Base-by-base conservation (phyloP, 2,888 invertebrate species). In the Sminthurinus aureus region DNA sequence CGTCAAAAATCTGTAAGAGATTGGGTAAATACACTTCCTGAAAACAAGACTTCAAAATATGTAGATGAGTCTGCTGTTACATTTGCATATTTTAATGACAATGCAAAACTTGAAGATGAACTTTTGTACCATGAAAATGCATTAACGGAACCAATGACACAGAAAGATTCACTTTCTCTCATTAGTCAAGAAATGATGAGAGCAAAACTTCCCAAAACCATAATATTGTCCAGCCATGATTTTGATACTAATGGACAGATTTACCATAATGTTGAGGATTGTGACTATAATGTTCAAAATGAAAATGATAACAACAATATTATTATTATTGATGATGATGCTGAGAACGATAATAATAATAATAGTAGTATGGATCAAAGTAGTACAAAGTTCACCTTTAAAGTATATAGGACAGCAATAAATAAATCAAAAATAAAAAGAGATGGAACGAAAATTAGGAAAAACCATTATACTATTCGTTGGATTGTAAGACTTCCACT, bases 21-120 rank as follows among this genome's bases (percentile, higher is more conserved):
- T 11, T 79, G 79, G 79, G 79, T 79, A 38, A 26, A 79, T 18
- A 66, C 38, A 18, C 58, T 79, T 69, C 79, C 66, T 8, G 79
- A 79, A 4, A 76, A 58, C 18, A 13, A 58, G 13, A 58, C 13
- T 58, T 18, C 58, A 58, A 58, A 13, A 58, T 13, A 58, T 13
- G 58, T 58, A 6, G 58, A 58, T 15, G 58, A 58, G 9, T 58
- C 58, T 15, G 58, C 18, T 15, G 2, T 2, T 18, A 58, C 13
- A 18, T 58, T 15, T 58, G 58, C 58, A 15, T 11, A 58, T 58
- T 58, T 58, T 9, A 18, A 58, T 58, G 58, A 58, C 9, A 20
- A 71, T 20, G 26, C 18, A 20, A 67, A 67, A 12, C 24, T n/a
- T n/a, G 24, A 18, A 4, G 38, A 38, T 38, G 67, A 67, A 18